Percentiles rank a stretch among this genome's conserved stretches.
phyloP scores from a whole-genome alignment of 92 coral and sea anemone genomes.

The Blastomussa wellsi region DNA sequence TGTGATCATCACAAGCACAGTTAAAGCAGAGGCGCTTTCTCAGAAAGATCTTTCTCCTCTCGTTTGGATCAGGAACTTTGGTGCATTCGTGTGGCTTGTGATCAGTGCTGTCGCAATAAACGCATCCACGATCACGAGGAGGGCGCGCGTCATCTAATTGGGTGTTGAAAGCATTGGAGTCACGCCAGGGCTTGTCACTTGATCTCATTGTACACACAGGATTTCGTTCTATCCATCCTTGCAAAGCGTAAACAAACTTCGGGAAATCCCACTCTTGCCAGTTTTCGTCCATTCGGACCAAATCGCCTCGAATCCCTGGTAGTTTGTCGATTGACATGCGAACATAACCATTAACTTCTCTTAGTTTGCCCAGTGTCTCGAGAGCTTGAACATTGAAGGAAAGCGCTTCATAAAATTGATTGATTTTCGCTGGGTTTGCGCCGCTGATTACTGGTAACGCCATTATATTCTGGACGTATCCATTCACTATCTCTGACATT shows the following conservation, averaged over 20 bases:
- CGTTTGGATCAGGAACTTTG: neutral
- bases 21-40: slow-evolving; percentile 29
- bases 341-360: slow-evolving; percentile 33
- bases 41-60: slow-evolving; percentile 23
- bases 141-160: slow-evolving; percentile 15
- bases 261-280: too few species aligned
- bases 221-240: slow-evolving; percentile 51
- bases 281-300: slow-evolving; percentile 45
- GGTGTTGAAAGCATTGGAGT: neutral
- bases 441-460: slow-evolving; percentile 17
- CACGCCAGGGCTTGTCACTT: neutral
- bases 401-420: slow-evolving; percentile 31
- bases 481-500: slow-evolving; percentile 37
- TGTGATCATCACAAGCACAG: slow-evolving; percentile 22
- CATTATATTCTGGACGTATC: slow-evolving; percentile 27
- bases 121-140: slow-evolving; percentile 33
- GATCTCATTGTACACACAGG: too few species aligned
- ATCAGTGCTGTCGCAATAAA: slow-evolving; percentile 18
- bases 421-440: slow-evolving; percentile 29
- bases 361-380: slow-evolving; percentile 44
- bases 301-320: slow-evolving; percentile 36
- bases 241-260: slow-evolving; percentile 38
- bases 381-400: slow-evolving; percentile 38
- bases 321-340: slow-evolving; percentile 40
- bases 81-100: slow-evolving; percentile 36